Base-by-base conservation (phyloP, 2,797 vertebrate genomes). In the Odontamblyopus lacepedii region DNA sequence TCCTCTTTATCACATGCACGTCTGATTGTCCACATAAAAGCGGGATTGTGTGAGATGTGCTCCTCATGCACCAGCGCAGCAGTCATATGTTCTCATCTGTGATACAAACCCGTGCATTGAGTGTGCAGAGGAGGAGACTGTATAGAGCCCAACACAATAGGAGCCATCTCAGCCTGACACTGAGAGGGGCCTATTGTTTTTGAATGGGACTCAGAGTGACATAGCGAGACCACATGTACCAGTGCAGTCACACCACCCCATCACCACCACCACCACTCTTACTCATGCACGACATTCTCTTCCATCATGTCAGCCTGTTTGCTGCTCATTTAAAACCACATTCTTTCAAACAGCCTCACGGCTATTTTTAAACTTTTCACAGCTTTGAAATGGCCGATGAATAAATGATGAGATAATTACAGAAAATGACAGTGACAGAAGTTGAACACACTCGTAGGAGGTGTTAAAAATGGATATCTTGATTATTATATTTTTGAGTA, bases 121-220 rank as follows among this genome's bases (percentile, higher is more conserved):
- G 62, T 53, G 15, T 27, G 77, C 30, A 29, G 63, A 62, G 64
- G 71, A 64, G 77, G 75, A 71, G 70, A 73, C 51, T 23, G 16
- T 8, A 60, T 27, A 76, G 72, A 72, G 72, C 71, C 57, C 30
- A 72, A 91, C 88, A 91, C 88, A 92, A 92, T 90, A 75, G 84
- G 74, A 68, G 78, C 87, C 75, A 82, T 90, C 86, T 75, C 88
- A 73, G 75, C 78, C 78, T 63, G 82, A 74, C 83, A 79, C 83
- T 83, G 76, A 86, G 73, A 71, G 67, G 48, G 44, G 8, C 23
- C 82, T 68, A 85, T 88, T 87, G 86, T 88, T 65, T 38, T 82
- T 73, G 55, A 57, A 32, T 74, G 67, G 76, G 78, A 75, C 83
- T 68, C 74, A 70, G 71, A 75, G 80, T 78, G 78, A 68, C 68